Percentiles rank a stretch among this genome's conserved stretches.
Evolutionary conservation across 1,140 invertebrate genomes (phyloP).

Genomic region (honey bee (Apis mellifera)): Amel_HAv3.1 CM009931.2:21252001-21252500

Average conservation of each 20-base stretch:
- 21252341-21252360: neutral
- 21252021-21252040: no score
- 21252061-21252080: no score
- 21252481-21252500: accelerated
- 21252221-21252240: neutral
- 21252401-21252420: neutral
- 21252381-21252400: neutral
- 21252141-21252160: neutral
- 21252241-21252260: no score
- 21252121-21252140: neutral
- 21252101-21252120: no score
- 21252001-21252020: neutral
- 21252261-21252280: neutral
- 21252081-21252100: no score
- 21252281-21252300: slow-evolving; percentile 17
- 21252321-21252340: slow-evolving; percentile 36
- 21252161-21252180: neutral
- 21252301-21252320: slow-evolving; percentile 21
- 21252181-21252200: neutral
- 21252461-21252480: neutral
- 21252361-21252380: slow-evolving; percentile 2
- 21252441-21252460: neutral
- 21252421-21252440: slow-evolving; percentile 13
- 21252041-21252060: no score
- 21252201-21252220: neutral